Base-by-base conservation (phyloP, 2,888 invertebrate genomes). In the Coecobrya sp. region DNA sequence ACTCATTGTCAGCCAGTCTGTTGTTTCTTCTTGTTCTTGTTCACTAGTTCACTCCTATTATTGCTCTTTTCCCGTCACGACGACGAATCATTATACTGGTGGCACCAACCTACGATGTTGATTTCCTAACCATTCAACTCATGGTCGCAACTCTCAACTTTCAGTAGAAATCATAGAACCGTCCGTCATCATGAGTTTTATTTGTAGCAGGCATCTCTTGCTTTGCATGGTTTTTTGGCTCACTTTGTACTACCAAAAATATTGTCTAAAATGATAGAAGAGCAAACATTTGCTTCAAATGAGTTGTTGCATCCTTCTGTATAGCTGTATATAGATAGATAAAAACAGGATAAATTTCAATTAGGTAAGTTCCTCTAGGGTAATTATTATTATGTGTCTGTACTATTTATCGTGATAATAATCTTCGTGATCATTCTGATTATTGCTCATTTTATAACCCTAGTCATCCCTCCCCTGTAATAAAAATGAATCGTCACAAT, bases 1-100 rank as follows among this genome's bases (percentile, higher is more conserved):
- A 89, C 73, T 85, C 86, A 76, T 91, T 91, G 90, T 91, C 90
- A 91, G 86, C 79, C 90, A 45, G 90, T 65, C 90, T 91, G 86
- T 85, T 76, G 84, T 76, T 86, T 27, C 22, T 45, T 70, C 52
- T 76, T 68, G 86, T 70, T 76, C 86, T 87, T 86, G 86, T 30
- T 86, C 76, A 36, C 55, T 68, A 49, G 55, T 87, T 45, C 25
- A 42, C 76, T 87, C 76, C 73, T 52, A 82, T 55, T 82, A 73
- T 65, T 88, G 36, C 87, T 62, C 59, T 52, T 76, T 70, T 36
- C 42, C 30, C 89, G 62, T 81, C 55, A 88, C 59, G 86, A 73
- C 52, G 76, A 42, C 22, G 19, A 76, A 22, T 62, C 65, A 88
- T 88, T 5, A 79, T 70, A 8, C 22, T 70, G 70, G 49, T 70